Evolutionary conservation across 1,140 invertebrate species (phyloP).

Genomic region (Pteromalus puparum): DNA sequence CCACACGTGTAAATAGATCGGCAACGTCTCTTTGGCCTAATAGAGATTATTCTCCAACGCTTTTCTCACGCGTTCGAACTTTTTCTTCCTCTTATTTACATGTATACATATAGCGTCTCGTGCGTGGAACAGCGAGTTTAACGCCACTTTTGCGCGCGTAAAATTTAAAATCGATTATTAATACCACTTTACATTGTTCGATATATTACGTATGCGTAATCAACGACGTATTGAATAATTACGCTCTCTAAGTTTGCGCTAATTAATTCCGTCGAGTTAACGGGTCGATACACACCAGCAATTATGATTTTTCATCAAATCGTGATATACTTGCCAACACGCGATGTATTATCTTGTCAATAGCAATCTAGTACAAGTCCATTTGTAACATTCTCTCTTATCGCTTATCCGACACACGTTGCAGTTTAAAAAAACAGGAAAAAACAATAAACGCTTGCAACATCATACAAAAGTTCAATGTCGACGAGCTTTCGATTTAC

Average conservation of each 20-base stretch:
- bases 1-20: neutral
- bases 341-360: too few relatives aligned
- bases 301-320: neutral
- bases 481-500: slow-evolving; percentile 66
- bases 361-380: too few relatives aligned
- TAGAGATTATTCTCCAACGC: neutral
- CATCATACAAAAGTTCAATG: slow-evolving; percentile 35
- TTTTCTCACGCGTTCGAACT: slow-evolving; percentile 38
- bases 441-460: neutral
- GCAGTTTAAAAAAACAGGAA: too few relatives aligned
- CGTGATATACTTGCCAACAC: too few relatives aligned
- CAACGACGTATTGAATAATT: neutral
- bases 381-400: too few relatives aligned
- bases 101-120: too few relatives aligned
- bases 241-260: neutral
- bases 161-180: neutral
- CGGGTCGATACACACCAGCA: too few relatives aligned
- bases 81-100: too few relatives aligned
- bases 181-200: neutral
- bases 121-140: too few relatives aligned
- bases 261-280: neutral
- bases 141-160: neutral
- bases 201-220: neutral
- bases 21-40: slow-evolving; percentile 27
- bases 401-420: too few relatives aligned